Evolutionary conservation across 1,140 invertebrate species (phyloP).

Genomic region (Anadara kagoshimensis): DNA sequence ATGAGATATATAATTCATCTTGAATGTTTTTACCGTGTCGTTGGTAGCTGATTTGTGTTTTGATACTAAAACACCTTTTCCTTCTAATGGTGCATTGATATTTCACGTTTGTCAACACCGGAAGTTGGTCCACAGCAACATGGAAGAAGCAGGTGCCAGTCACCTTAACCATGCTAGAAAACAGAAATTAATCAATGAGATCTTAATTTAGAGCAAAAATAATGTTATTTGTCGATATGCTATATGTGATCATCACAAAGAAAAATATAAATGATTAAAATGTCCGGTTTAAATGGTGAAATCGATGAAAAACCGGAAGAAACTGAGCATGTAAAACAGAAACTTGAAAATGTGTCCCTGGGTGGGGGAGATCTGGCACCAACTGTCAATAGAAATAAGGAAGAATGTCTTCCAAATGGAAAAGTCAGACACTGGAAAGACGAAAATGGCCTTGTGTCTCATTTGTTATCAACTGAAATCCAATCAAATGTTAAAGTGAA

Average conservation of each 20-base stretch:
- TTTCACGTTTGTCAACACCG: slow-evolving; percentile 10
- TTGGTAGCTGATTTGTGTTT: too few species aligned
- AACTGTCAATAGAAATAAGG: too few species aligned
- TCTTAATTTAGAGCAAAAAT: background rate
- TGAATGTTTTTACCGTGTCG: too few species aligned
- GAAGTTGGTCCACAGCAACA: slow-evolving; percentile 55
- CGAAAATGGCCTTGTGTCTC: slow-evolving; percentile 50
- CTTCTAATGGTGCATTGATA: too few species aligned
- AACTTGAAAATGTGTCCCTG: background rate
- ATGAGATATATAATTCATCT: too few species aligned
- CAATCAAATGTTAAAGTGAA: slow-evolving; percentile 9
- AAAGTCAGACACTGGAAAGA: slow-evolving; percentile 48
- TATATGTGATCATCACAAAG: slow-evolving; percentile 3
- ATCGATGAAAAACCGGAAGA: background rate
- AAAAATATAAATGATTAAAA: background rate
- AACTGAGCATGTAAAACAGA: background rate
- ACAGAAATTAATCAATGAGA: background rate
- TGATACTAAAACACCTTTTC: too few species aligned
- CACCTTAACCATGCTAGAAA: background rate
- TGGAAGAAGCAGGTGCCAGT: slow-evolving; percentile 31
- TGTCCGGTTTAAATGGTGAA: background rate
- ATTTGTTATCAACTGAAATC: slow-evolving; percentile 29
- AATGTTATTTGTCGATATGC: background rate
- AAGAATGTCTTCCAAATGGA: slow-evolving; percentile 37
- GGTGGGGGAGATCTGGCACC: too few species aligned